Base-by-base conservation (phyloP, 2,797 vertebrate species). In the Monodelphis domestica region DNA sequence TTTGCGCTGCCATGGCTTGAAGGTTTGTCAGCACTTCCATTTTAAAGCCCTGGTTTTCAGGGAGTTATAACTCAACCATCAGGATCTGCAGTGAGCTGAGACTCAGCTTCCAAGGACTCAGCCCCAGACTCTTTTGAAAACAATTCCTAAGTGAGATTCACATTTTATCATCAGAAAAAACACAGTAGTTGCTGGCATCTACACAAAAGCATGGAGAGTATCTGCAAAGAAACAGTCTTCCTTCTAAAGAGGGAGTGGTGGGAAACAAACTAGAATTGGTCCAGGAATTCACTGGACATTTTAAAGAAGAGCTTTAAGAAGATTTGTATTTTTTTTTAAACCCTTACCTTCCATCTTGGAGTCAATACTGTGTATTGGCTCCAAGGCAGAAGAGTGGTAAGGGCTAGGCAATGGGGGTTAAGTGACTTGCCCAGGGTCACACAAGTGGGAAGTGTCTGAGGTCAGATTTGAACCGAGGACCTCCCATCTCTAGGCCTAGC, bases 21-120 rank as follows among this genome's bases (percentile, higher is more conserved):
- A 98, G 98, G 96, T 98, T 98, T 98, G 98, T 98, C 98, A 98
- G 97, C 51, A 96, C 97, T 98, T 98, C 98, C 96, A 97, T 98
- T 98, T 98, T 97, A 98, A 98, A 94, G 54, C 95, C 89, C 94
- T 94, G 94, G 94, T 98, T 98, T 98, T 97, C 97, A 89, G 97
- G 96, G 97, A 98, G 97, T 98, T 98, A 97, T 96, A 98, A 97
- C 96, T 97, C 97, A 98, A 94, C 97, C 94, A 97, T 98, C 97
- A 97, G 97, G 97, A 97, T 95, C 97, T 97, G 96, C 96, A 97
- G 92, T 0, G 3, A 97, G 92, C 96, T 97, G 95, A 97, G 98
- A 97, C 94, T 98, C 78, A 5, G 90, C 84, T 33, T 94, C 93
- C 97, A 98, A 98, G 97, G 97, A 98, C 96, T 97, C 95, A 94